Percentiles rank a stretch among this genome's conserved stretches.
These are phyloP conservation scores for Benthosema pterotum DNA, from an alignment of 2,797 vertebrate genomes.

Conservation along the genomic window DNA sequence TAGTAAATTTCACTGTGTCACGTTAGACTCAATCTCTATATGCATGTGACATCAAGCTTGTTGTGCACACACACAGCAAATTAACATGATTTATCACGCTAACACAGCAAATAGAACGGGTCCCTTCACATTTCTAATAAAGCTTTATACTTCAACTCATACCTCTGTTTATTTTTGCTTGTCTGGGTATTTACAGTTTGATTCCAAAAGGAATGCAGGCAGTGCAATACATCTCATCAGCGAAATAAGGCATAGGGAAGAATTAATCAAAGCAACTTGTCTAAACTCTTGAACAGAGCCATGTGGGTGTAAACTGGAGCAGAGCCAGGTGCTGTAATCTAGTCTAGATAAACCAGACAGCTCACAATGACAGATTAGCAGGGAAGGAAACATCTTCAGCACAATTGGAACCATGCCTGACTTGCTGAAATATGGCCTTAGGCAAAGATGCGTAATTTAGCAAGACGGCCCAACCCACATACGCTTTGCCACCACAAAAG, in stretches of 20 bases:
- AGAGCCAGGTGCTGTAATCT: constrained; percentile 14
- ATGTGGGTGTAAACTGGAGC: constrained; percentile 11
- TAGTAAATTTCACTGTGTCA: constrained; percentile 6
- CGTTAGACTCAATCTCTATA: constrained; percentile 35
- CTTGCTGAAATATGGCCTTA: constrained; percentile 24
- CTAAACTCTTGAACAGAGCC: constrained; percentile 11
- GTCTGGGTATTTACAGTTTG: constrained; percentile 19
- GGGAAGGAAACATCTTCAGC: constrained; percentile 14
- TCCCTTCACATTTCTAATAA: constrained; percentile 69
- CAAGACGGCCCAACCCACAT: constrained; percentile 8
- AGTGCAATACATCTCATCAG: neutral
- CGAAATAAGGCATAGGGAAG: neutral
- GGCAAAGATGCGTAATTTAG: constrained; percentile 11
- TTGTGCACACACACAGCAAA: constrained; percentile 32
- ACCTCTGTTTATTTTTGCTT: constrained; percentile 26
- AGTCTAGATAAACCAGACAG: neutral
- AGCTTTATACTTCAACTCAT: constrained; percentile 55
- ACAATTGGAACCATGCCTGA: constrained; percentile 26
- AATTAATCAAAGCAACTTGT: constrained; percentile 18
- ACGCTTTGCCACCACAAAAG: neutral
- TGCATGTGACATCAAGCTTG: constrained; percentile 47
- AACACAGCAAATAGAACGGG: constrained; percentile 36
- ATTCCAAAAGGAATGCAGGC: too few relatives aligned
- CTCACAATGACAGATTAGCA: constrained; percentile 13
- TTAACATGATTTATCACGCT: constrained; percentile 25